Percentiles rank a stretch among this genome's conserved stretches.
These are phyloP conservation scores for Leucophenga varia DNA, from an alignment of 1,140 invertebrate species.

Conservation along the genomic window DNA sequence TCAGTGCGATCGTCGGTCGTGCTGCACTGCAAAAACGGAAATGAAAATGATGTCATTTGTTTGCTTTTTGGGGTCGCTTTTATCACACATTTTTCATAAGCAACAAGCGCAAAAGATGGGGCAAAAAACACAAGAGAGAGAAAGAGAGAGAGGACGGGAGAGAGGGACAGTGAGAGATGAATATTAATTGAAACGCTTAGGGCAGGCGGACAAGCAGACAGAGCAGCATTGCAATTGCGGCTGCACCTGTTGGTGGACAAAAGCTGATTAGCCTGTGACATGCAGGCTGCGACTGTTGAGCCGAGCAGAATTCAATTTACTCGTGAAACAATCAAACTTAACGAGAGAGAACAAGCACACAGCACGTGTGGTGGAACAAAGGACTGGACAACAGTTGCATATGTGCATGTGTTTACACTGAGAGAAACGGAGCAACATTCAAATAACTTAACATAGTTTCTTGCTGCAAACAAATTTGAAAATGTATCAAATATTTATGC, in stretches of 20 bases:
- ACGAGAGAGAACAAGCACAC: neutral
- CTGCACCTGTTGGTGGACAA: conserved; percentile 28
- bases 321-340: conserved; percentile 23
- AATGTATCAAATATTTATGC: no score
- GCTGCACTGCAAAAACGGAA: conserved; percentile 25
- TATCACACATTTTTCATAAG: no score
- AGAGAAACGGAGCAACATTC: no score
- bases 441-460: no score
- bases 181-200: conserved; percentile 22
- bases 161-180: conserved; percentile 26
- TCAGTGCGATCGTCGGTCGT: conserved; percentile 19
- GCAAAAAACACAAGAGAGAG: neutral
- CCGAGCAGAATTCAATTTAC: conserved; percentile 35
- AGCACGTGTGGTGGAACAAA: no score
- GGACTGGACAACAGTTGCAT: no score
- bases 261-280: conserved; percentile 35
- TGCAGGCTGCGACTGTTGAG: neutral
- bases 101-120: no score
- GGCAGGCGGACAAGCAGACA: conserved; percentile 5
- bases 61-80: conserved; percentile 11
- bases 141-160: conserved; percentile 5
- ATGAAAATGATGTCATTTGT: conserved; percentile 29
- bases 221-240: no score
- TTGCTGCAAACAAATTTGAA: no score
- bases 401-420: no score